phyloP scores from a whole-genome alignment of 1,140 invertebrate species.

The Drosophila parabipectinata region DNA sequence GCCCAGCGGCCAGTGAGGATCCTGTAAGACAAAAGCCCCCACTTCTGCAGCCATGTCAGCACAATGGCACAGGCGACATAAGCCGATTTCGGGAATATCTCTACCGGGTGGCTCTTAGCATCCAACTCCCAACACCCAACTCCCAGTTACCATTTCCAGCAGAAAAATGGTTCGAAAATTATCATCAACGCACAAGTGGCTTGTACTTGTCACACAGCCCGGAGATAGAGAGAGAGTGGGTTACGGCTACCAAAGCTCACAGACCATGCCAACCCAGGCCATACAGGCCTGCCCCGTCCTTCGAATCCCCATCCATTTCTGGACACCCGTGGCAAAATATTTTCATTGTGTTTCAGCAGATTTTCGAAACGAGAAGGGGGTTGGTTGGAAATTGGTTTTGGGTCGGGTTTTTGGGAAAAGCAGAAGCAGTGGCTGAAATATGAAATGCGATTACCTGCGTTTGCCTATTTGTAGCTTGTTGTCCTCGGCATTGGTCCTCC shows the following conservation, averaged over 20 bases:
- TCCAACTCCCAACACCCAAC: constrained; percentile 2
- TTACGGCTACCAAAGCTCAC: neutral
- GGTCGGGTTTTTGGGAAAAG: constrained; percentile 12
- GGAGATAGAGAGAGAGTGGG: constrained; percentile 8
- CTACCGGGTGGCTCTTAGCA: constrained; percentile 24
- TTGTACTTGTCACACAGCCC: constrained; percentile 73
- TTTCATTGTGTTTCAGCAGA: constrained; percentile 83
- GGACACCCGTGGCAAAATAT: constrained; percentile 66
- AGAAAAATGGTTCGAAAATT: constrained; percentile 72
- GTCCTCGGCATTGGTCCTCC: constrained; percentile 24
- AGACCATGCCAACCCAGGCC: neutral
- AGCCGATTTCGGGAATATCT: constrained; percentile 79
- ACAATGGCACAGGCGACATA: constrained; percentile 76
- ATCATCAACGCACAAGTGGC: constrained; percentile 81
- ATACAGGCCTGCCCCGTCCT: neutral
- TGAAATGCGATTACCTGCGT: constrained; percentile 80
- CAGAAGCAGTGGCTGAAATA: constrained; percentile 26
- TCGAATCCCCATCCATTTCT: constrained; percentile 2
- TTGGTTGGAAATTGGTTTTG: constrained; percentile 67
- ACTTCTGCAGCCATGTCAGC: constrained; percentile 68
- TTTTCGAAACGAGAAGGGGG: constrained; percentile 69
- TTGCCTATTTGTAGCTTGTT: constrained; percentile 78
- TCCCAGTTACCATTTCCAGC: neutral
- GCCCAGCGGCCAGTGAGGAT: constrained; percentile 16
- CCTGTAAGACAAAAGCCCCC: constrained; percentile 37